These are phyloP conservation scores for Listronotus bonariensis DNA, from an alignment of 1,140 invertebrate genomes.

Conservation along the genomic window DNA sequence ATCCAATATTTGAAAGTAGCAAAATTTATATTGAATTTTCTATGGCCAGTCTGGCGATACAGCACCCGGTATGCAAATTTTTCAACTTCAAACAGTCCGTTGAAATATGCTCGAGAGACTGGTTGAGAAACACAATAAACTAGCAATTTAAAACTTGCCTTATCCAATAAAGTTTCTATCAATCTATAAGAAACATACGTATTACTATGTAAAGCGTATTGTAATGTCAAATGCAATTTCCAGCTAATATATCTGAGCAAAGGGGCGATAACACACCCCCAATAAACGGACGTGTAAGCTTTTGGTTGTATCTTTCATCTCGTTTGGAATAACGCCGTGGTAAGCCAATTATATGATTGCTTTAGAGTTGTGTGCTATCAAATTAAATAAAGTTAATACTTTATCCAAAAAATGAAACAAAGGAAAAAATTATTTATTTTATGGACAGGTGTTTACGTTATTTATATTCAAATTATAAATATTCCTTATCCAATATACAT, in stretches of 20 bases:
- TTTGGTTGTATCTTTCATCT: conserved; percentile 32
- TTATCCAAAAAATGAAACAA: too few relatives aligned
- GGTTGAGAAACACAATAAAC: background rate
- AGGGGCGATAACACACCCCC: conserved; percentile 26
- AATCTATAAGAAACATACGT: conserved; percentile 2
- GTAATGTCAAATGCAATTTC: conserved; percentile 31
- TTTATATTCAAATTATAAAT: too few relatives aligned
- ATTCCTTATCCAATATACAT: too few relatives aligned
- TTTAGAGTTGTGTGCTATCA: conserved; percentile 13
- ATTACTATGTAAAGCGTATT: conserved; percentile 29
- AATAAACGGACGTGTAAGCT: conserved; percentile 13
- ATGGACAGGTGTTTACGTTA: too few relatives aligned
- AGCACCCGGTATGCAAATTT: too few relatives aligned
- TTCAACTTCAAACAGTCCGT: too few relatives aligned
- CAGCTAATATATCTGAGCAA: conserved; percentile 29
- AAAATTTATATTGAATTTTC: too few relatives aligned
- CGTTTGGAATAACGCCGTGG: conserved; percentile 20
- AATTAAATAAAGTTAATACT: too few relatives aligned
- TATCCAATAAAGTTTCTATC: conserved; percentile 2
- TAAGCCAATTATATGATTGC: conserved; percentile 34
- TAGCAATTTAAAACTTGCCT: background rate
- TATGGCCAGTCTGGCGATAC: too few relatives aligned
- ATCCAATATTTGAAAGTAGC: too few relatives aligned
- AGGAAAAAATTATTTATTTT: too few relatives aligned
- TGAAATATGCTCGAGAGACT: too few relatives aligned